These are phyloP conservation scores for Euplagia quadripunctaria DNA, from an alignment of 2,888 invertebrate species.

Conservation along the genomic window DNA sequence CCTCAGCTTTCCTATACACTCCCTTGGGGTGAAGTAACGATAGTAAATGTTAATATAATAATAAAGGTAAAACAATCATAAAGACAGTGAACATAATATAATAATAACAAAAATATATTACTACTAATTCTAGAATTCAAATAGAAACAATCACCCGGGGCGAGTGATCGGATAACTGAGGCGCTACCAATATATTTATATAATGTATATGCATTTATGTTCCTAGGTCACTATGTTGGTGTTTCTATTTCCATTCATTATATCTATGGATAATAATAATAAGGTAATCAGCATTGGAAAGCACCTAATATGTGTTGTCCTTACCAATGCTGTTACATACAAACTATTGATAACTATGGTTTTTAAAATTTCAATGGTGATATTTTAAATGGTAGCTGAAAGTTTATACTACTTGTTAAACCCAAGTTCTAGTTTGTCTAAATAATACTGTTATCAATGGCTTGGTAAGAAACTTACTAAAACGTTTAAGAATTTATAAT, in stretches of 20 bases:
- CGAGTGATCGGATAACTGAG: constrained; percentile 65
- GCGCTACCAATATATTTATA: constrained; percentile 66
- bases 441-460: constrained; percentile 88
- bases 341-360: constrained; percentile 80
- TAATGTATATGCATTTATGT: constrained; percentile 77
- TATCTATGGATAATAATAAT: constrained; percentile 75
- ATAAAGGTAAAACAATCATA: constrained; percentile 75
- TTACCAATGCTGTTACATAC: constrained; percentile 72
- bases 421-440: constrained; percentile 83
- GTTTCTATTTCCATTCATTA: constrained; percentile 83
- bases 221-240: constrained; percentile 85
- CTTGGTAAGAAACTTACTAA: constrained; percentile 85
- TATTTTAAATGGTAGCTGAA: constrained; percentile 77
- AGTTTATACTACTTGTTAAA: constrained; percentile 79
- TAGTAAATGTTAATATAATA: constrained; percentile 62
- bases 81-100: constrained; percentile 74
- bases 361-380: constrained; percentile 73
- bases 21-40: constrained; percentile 70
- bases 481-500: constrained; percentile 69
- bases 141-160: constrained; percentile 67
- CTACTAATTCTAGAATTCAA: constrained; percentile 76
- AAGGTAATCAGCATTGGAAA: constrained; percentile 69
- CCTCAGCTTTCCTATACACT: constrained; percentile 60
- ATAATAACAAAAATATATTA: constrained; percentile 83
- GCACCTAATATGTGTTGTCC: constrained; percentile 61